Evolutionary conservation across 92 coral and sea anemone species (phyloP), one percentile per base, ranked within the genome.

Genomic region (Phenganax subtilis): DNA sequence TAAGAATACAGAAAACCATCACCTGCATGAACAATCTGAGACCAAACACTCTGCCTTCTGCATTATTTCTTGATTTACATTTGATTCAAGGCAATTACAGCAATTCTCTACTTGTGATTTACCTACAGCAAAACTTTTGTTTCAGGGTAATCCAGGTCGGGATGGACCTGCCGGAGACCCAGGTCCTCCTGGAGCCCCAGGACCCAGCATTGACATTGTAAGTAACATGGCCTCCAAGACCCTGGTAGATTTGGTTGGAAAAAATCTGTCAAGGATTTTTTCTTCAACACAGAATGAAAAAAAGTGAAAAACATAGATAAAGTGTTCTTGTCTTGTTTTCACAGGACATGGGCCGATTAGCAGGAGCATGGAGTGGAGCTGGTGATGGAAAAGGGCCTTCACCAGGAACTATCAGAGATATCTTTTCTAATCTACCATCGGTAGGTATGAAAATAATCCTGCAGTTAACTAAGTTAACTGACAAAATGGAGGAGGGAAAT

Each of bases 121-220:
- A 27, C n/a, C 51, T 16, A 25, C 16, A 55, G 16, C 51, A 12
- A 20, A 6, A 10, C 15, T 73, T 51, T 15, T 10, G 60, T 77
- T 77, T 6, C 29, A 79, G 83, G 83, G 83, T n/a, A 79, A 54
- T 25, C 83, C 83, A 61, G 83, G 83, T n/a, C 54, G 83, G 53
- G 62, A 79, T 64, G 97, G 97, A 52, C 82, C 87, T 57, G 90
- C 91, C 25, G 97, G 97, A 30, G 93, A 67, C 10, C 83, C 83
- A n/a, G 83, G 97, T 56, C 82, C 87, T 29, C 93, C 97, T 37
- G 97, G 97, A 47, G 93, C 83, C 1, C 83, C 83, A 14, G 83
- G 83, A 37, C 83, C 83, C 63, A 79, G 83, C 56, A 64, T 79
- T 79, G 83, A 79, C 63, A 79, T 79, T 54, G 83, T 79, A 79